These are phyloP conservation scores for Pachyrhynchus sulphureomaculatus DNA, from an alignment of 1,140 invertebrate species.

Conservation along the genomic window DNA sequence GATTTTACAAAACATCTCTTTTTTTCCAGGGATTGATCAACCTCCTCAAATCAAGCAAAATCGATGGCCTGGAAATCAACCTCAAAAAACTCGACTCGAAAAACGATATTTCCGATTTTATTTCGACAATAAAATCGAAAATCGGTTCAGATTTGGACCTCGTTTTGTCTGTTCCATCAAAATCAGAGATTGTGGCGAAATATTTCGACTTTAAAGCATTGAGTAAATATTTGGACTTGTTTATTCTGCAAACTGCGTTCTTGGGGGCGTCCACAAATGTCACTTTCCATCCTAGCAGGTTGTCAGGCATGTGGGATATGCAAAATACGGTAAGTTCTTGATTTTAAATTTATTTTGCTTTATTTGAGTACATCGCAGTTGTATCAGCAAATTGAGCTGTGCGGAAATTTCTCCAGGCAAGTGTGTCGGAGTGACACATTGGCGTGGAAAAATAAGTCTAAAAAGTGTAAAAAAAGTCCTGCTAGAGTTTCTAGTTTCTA, in stretches of 20 bases:
- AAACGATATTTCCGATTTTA: constrained; percentile 58
- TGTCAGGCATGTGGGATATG: constrained; percentile 77
- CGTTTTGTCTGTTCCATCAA: constrained; percentile 60
- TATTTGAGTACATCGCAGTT: no score
- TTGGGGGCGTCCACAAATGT: constrained; percentile 63
- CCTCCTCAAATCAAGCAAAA: constrained; percentile 56
- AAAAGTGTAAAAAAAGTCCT: no score
- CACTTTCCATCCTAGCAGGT: constrained; percentile 73
- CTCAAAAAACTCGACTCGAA: constrained; percentile 60
- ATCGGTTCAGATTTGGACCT: constrained; percentile 59
- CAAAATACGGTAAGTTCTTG: constrained; percentile 71
- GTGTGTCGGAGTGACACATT: no score
- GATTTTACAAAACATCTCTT: no score
- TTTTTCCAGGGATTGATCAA: constrained; percentile 55
- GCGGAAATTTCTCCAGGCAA: no score
- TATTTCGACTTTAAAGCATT: constrained; percentile 68
- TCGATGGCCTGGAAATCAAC: constrained; percentile 68
- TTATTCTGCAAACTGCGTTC: constrained; percentile 70
- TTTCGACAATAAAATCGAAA: constrained; percentile 59
- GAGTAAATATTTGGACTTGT: constrained; percentile 63
- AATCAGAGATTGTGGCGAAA: constrained; percentile 66
- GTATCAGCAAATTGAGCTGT: no score
- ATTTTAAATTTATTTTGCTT: background rate
- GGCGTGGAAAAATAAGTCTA: no score
- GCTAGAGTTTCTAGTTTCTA: no score